Evolutionary conservation across 2,888 invertebrate species (phyloP).

Genomic region (Alviniconcha strummeri): DNA sequence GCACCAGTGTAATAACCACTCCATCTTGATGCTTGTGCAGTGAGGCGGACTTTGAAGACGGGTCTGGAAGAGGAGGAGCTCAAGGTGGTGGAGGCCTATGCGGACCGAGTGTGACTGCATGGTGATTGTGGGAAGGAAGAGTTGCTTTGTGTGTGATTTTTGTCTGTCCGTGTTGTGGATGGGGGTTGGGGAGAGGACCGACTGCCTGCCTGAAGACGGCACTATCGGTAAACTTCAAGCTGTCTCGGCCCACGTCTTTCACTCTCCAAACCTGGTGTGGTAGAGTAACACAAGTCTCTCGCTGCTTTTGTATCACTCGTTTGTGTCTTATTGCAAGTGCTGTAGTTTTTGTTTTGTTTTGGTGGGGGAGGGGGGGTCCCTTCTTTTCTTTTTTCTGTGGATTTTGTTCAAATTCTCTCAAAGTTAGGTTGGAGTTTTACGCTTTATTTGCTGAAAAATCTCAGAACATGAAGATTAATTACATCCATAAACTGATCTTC

Average conservation of each 20-base stretch:
- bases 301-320: too few relatives aligned
- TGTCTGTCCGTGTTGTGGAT: neutral
- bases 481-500: too few relatives aligned
- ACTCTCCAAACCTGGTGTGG: neutral
- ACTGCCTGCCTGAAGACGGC: neutral
- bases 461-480: too few relatives aligned
- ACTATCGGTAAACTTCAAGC: neutral
- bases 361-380: too few relatives aligned
- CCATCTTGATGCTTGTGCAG: constrained; percentile 75
- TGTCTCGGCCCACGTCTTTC: constrained; percentile 7
- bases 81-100: constrained; percentile 67
- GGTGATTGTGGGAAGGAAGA: neutral
- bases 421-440: too few relatives aligned
- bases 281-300: too few relatives aligned
- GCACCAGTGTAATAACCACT: too few relatives aligned
- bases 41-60: constrained; percentile 87
- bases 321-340: too few relatives aligned
- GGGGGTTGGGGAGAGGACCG: neutral
- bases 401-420: too few relatives aligned
- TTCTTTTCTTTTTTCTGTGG: too few relatives aligned
- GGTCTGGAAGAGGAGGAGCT: constrained; percentile 88
- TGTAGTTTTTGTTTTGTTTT: too few relatives aligned
- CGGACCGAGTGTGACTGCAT: constrained; percentile 38
- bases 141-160: neutral
- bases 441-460: too few relatives aligned